Evolutionary conservation across 2,113 vertebrate genomes (phyloP), one percentile per base, ranked within the genome.

Genomic region (Amblyopsis rosae): DNA sequence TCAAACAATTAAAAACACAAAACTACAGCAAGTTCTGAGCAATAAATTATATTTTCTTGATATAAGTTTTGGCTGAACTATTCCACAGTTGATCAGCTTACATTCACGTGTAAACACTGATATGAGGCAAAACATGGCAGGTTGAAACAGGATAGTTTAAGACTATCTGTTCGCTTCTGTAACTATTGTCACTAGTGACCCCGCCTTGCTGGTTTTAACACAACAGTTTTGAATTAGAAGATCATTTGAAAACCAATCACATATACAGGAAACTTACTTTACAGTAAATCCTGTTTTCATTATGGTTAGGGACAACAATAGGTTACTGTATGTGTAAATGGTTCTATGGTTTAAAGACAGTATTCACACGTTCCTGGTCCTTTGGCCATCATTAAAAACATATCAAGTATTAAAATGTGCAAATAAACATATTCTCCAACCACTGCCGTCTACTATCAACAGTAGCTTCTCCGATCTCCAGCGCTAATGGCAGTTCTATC

Each of bases 51-150:
- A 69, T 70, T 17, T 51, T 79, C 63, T 79, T 69, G 80, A 82
- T 77, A 80, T 76, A 83, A 84, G 77, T 85, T 89, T 89, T 76
- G 82, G 81, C 81, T 77, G 82, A 86, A 79, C 61, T 79, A 68
- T 57, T 72, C 41, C 82, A 79, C 81, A 86, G 82, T 76, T 89
- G 79, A n/a, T n/a, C n/a, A n/a, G 79, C 80, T 83, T 91, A 92
- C 91, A 91, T 91, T 91, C 91, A 87, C 85, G 59, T 90, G 87
- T 92, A 90, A 92, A 92, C 91, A 84, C 79, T 76, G 83, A 76
- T 73, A 83, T 79, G 85, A 91, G 84, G 86, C 87, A 82, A 88
- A 81, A 87, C 86, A 80, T 61, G 78, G 80, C 46, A 51, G 67
- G 26, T 19, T 51, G 66, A 69, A 75, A 73, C 73, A 78, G 59